Conservation (phyloP, 2,113 vertebrate genomes). For the Paramormyrops kingsleyae region DNA sequence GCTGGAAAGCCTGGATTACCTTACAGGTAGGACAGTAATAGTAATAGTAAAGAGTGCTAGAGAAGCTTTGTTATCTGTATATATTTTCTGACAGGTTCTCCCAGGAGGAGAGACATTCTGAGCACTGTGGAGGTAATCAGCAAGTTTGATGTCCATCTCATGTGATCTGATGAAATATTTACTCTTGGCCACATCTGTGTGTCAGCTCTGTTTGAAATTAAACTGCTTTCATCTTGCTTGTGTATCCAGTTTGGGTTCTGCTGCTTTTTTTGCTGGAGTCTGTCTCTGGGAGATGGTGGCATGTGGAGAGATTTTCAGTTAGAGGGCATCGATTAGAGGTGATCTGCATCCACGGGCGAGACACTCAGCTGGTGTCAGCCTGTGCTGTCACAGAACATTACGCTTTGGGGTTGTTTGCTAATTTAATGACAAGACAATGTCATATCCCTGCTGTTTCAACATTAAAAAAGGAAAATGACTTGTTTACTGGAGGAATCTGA, state of each 20-base stretch:
- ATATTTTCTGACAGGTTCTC: not conserved
- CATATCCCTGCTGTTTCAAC: not conserved
- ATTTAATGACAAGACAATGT: slow-evolving; percentile 1
- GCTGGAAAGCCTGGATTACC: slow-evolving; percentile 93
- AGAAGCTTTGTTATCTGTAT: not conserved
- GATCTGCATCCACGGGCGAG: not conserved
- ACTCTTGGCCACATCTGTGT: slow-evolving; percentile 4
- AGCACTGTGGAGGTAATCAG: not conserved
- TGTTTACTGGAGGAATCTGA: not conserved
- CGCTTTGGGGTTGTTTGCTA: not conserved
- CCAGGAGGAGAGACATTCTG: not conserved
- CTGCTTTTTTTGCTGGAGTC: not conserved
- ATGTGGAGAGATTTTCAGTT: not conserved
- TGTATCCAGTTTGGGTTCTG: not conserved
- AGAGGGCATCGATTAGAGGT: not conserved
- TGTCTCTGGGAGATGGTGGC: not conserved
- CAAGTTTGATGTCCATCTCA: not conserved
- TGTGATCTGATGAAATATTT: slow-evolving; percentile 14
- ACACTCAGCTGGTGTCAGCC: not conserved
- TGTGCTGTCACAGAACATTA: not conserved
- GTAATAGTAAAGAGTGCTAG: not conserved
- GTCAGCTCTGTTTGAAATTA: not conserved
- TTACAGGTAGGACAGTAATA: slow-evolving; percentile 75
- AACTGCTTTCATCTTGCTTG: not conserved
- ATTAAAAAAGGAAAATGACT: not conserved